phyloP scores from a whole-genome alignment of 2,113 vertebrate genomes.

The Oostethus manadensis region DNA sequence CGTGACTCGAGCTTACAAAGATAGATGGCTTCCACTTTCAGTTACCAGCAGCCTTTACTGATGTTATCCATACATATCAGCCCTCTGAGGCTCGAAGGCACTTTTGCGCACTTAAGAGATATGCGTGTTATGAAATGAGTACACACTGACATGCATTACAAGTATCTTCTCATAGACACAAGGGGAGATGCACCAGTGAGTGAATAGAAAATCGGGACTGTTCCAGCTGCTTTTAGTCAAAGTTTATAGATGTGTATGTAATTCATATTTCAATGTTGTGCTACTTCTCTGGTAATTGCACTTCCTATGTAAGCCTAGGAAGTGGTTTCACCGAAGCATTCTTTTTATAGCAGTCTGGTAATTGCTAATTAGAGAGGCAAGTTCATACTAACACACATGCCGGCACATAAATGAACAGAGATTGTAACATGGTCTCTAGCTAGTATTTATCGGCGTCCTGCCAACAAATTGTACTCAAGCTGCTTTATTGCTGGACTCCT shows the following conservation, averaged over 20 bases:
- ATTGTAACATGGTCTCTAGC: conserved; percentile 21
- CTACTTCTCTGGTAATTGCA: conserved; percentile 56
- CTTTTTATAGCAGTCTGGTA: conserved; percentile 56
- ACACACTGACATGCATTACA: conserved; percentile 2
- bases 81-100: conserved; percentile 15
- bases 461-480: conserved; percentile 19
- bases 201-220: conserved; percentile 27
- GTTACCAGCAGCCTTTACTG: conserved; percentile 49
- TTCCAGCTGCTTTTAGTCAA: conserved; percentile 18
- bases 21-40: conserved; percentile 48
- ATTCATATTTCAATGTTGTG: conserved; percentile 66
- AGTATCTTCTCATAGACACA: conserved; percentile 8
- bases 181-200: conserved; percentile 12
- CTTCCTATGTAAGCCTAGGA: conserved; percentile 56
- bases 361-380: conserved; percentile 52
- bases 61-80: conserved; percentile 43
- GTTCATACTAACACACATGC: conserved; percentile 19
- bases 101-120: conserved; percentile 23
- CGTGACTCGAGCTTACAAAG: conserved; percentile 21
- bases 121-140: conserved; percentile 16
- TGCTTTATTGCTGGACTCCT: conserved; percentile 20
- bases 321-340: conserved; percentile 56
- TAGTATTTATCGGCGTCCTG: conserved; percentile 36
- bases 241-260: conserved; percentile 37
- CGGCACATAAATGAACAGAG: conserved; percentile 42